phyloP scores from a whole-genome alignment of 2,113 vertebrate genomes.

The Nesogale talazaci region DNA sequence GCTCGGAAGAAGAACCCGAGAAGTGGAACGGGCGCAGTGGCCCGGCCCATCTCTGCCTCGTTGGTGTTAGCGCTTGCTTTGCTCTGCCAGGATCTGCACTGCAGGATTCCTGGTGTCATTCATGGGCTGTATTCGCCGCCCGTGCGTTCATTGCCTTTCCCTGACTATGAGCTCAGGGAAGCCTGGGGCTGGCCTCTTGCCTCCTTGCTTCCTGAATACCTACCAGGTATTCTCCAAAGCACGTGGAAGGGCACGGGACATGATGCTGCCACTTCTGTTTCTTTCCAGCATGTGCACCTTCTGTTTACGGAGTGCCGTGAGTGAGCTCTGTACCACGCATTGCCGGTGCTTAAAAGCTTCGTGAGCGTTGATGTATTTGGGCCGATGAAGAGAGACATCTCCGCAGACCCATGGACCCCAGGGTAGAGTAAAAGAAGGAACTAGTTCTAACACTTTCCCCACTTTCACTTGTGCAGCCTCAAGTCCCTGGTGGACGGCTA shows the following conservation, averaged over 20 bases:
- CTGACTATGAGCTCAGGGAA: neutral
- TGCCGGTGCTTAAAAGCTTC: neutral
- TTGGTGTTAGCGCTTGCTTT: neutral
- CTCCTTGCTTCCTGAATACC: neutral
- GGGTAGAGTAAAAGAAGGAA: neutral
- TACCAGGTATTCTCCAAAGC: neutral
- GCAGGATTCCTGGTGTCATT: neutral
- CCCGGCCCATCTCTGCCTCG: neutral
- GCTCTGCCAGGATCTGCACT: neutral
- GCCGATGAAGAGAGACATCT: neutral
- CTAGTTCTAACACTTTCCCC: slow-evolving; percentile 39
- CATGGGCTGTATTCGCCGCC: neutral
- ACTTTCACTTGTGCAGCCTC: slow-evolving; percentile 84
- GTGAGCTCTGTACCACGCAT: neutral
- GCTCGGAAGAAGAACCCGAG: neutral
- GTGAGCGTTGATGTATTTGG: neutral
- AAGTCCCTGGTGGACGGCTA: slow-evolving; percentile 92
- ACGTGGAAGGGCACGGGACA: neutral
- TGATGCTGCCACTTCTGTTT: neutral
- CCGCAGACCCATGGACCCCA: neutral
- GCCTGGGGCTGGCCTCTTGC: neutral
- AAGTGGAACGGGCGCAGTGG: neutral
- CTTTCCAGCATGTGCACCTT: slow-evolving; percentile 30
- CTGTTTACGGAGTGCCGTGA: neutral
- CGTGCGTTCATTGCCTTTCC: neutral